Base-by-base conservation (phyloP, 2,113 vertebrate species). In the Athene noctua region DNA sequence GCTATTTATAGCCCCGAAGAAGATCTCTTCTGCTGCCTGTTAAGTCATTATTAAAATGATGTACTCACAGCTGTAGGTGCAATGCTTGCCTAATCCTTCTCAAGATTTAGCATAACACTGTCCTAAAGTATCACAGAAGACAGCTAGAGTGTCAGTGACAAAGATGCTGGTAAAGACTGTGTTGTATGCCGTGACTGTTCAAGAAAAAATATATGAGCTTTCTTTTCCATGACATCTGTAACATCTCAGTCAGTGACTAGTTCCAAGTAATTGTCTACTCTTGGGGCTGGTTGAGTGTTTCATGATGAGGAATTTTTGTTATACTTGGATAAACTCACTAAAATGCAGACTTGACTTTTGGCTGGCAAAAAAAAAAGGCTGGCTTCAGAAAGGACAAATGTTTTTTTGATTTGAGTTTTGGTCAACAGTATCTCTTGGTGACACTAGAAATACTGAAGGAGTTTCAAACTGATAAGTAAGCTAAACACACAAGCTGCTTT, bases 201-300 rank as follows among this genome's bases (percentile, higher is more conserved):
- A 83, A 83, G 44, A 88, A 80, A 92, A 90, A 78, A 46, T 16
- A 12, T 2, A 42, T 51, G 75, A 74, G 63, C 63, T 84, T 92
- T 86, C 21, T 95, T 92, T 96, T 96, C 91, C 91, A 84, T 96
- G 80, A 95, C 95, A 96, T 96, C 88, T 96, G 81, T 82, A 93
- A 94, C 71, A 73, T 95, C 92, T 96, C 92, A 95, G 36, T 80
- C 67, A 42, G 46, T 91, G 86, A 86, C n/a, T 77, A 71, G 75
- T 86, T 97, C 91, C 92, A 96, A 97, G 63, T 96, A 95, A 94
- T 95, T 96, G 91, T 95, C 91, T 94, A 21, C 92, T 96, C 80
- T 63, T 86, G 86, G 38, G 86, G 25, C 68, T 95, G 51, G 55
- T 84, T 95, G 92, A 95, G 92, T 95, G 95, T 95, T 97, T 94